A percentile compares a stretch with the other conserved stretches of the same genome.
Conservation (phyloP, 2,888 invertebrate species). For the Andrena camellia region DNA sequence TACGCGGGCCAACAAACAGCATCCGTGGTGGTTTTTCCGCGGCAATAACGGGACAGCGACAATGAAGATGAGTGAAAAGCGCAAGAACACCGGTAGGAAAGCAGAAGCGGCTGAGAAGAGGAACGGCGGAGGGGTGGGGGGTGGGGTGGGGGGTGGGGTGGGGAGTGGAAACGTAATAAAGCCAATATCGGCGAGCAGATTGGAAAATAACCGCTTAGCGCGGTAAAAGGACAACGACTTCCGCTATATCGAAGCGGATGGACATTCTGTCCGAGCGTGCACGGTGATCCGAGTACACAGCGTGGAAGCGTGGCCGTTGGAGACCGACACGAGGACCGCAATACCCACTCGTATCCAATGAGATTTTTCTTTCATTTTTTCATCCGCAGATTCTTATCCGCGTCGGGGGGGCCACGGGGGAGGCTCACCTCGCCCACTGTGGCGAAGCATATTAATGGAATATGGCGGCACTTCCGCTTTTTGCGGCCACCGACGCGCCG, state of each 20-base stretch:
- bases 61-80: slow-evolving; percentile 51
- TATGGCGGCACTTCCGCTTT: slow-evolving; percentile 14
- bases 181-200: slow-evolving; percentile 73
- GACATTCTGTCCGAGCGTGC: neutral
- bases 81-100: slow-evolving; percentile 19
- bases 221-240: slow-evolving; percentile 61
- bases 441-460: slow-evolving; percentile 34
- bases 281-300: slow-evolving; percentile 5
- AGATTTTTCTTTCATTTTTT: slow-evolving; percentile 1
- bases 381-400: slow-evolving; percentile 11
- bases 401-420: slow-evolving; percentile 1
- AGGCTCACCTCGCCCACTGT: neutral
- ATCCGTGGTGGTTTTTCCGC: slow-evolving; percentile 8
- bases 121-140: slow-evolving; percentile 1
- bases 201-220: slow-evolving; percentile 73
- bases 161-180: slow-evolving; percentile 74
- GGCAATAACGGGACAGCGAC: slow-evolving; percentile 41
- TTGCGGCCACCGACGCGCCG: slow-evolving; percentile 1
- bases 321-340: neutral
- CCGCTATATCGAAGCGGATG: slow-evolving; percentile 13
- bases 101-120: neutral
- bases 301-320: slow-evolving; percentile 5
- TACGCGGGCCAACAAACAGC: slow-evolving; percentile 19
- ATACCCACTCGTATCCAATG: neutral
- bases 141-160: too few species aligned